Base-by-base conservation (phyloP, 2,888 invertebrate species). In the Diadegma fenestrale region DNA sequence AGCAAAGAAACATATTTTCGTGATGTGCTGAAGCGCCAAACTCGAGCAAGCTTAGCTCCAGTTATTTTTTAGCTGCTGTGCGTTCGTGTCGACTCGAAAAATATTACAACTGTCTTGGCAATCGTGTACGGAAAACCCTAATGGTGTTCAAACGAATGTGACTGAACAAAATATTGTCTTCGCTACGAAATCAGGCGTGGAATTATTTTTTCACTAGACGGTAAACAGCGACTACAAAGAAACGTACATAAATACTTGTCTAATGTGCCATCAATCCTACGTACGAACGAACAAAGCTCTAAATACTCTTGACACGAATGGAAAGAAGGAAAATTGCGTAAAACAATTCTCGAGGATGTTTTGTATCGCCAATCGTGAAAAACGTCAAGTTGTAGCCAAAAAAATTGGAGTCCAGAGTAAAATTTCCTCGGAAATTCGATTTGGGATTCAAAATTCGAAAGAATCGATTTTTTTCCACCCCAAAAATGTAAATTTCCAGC, bases 271-370 rank as follows among this genome's bases (percentile, higher is more conserved):
- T 63, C 12, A 43, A 33, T 30, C 72, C 64, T 54, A 45, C 51
- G 33, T 71, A 77, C 48, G 64, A 82, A 72, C 76, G 72, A 76
- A 80, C 12, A 73, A 80, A 85, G 66, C 76, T 69, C 76, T 58
- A 80, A 51, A 51, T 71, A 66, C 43, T 77, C 71, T 54, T 73
- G 30, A 63, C 30, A 68, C 68, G 45, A 54, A 71, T 68, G 51
- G 66, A 75, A 81, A 75, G 66, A 82, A 83, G 75, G 45, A 81
- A 63, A 85, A 64, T 51, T 86, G 78, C 64, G 81, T 81, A 80
- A 71, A 64, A 77, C 26, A 58, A 54, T 66, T 73, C 26, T 68
- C 19, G 45, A 58, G 43, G 26, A 37, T n/a, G 22, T 4, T 58
- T 58, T 58, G 58, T 5, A 14, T 22, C 14, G 14, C 26, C 2